A percentile compares a stretch with the other conserved stretches of the same genome.
Conservation (phyloP, 2,113 vertebrate species). For the Python bivittatus region DNA sequence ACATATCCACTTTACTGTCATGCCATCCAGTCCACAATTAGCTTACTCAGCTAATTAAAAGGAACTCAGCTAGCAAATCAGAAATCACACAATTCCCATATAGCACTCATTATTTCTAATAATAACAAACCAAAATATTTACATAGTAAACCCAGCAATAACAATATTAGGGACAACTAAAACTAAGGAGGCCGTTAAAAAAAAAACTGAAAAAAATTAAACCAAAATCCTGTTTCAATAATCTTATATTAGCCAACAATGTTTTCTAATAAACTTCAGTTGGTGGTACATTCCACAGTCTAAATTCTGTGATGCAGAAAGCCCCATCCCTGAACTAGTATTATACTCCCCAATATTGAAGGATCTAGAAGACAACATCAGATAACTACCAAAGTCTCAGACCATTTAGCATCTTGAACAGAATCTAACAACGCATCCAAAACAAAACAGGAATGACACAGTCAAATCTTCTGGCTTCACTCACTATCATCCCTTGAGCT, state of each 20-base stretch:
- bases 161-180: background rate
- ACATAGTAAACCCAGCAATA: background rate
- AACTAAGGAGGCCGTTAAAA: background rate
- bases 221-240: background rate
- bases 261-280: background rate
- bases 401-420: background rate
- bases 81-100: background rate
- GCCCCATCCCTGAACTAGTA: background rate
- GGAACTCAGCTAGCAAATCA: background rate
- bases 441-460: background rate
- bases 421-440: background rate
- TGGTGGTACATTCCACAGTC: background rate
- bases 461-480: background rate
- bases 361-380: background rate
- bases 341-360: background rate
- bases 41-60: background rate
- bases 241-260: background rate
- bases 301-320: background rate
- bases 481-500: background rate
- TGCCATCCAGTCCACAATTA: too few species aligned
- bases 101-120: background rate
- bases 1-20: too few species aligned
- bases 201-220: background rate
- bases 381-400: background rate
- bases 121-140: background rate